These are phyloP conservation scores for Catharus minimus DNA, from an alignment of 2,113 vertebrate genomes.

Conservation along the genomic window DNA sequence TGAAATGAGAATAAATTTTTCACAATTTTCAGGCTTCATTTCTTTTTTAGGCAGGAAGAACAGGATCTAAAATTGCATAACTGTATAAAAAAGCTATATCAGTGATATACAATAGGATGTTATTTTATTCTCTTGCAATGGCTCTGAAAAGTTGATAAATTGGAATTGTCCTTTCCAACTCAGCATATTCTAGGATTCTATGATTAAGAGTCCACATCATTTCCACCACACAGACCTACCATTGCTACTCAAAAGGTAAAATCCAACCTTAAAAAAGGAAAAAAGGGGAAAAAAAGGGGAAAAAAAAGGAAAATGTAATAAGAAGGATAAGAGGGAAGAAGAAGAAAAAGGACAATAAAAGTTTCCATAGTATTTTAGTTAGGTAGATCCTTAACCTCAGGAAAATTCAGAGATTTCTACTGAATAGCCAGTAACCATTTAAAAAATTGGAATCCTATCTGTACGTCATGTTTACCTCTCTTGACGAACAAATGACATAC, in stretches of 20 bases:
- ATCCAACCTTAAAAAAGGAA: background rate
- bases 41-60: background rate
- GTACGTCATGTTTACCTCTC: background rate
- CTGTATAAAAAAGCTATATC: background rate
- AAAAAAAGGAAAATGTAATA: no score
- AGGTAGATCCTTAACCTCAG: background rate
- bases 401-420: background rate
- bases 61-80: background rate
- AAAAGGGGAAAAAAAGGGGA: no score
- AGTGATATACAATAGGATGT: background rate
- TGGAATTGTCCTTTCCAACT: background rate
- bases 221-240: background rate
- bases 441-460: background rate
- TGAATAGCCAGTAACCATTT: background rate
- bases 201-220: background rate
- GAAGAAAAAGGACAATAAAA: background rate
- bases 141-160: background rate
- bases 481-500: background rate
- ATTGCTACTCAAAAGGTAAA: background rate
- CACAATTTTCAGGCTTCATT: constrained; percentile 19
- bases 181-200: background rate
- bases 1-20: background rate
- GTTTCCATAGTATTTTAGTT: background rate
- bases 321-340: background rate
- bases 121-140: background rate